A percentile compares a stretch with the other conserved stretches of the same genome.
These are phyloP conservation scores for Amphipoea oculea DNA, from an alignment of 2,888 invertebrate species.

Conservation along the genomic window DNA sequence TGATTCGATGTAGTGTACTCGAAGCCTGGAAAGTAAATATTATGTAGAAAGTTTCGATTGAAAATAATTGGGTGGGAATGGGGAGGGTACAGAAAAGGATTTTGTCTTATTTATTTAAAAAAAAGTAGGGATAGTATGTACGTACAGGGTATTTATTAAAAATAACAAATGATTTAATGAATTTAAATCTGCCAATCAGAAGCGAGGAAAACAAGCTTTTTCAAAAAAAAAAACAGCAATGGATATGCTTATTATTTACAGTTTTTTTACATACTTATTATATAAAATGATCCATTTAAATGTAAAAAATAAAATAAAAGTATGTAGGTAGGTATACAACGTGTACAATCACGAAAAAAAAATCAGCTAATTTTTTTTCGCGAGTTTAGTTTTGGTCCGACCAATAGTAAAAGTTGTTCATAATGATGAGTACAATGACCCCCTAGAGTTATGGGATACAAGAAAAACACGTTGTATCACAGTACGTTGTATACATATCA, in stretches of 20 bases:
- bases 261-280: background rate
- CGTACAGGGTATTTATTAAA: background rate
- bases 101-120: background rate
- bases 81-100: background rate
- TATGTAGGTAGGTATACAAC: too few relatives aligned
- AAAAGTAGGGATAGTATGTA: background rate
- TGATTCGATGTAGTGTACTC: conserved; percentile 28
- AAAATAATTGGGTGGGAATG: background rate
- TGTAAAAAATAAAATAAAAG: background rate
- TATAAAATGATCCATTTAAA: background rate
- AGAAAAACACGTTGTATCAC: too few relatives aligned
- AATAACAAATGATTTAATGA: background rate
- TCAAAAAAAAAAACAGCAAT: background rate
- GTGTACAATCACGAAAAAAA: too few relatives aligned
- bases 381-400: too few relatives aligned
- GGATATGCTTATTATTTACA: conserved; percentile 38
- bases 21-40: conserved; percentile 7
- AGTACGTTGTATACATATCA: too few relatives aligned
- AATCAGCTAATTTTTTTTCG: too few relatives aligned
- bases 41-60: background rate
- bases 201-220: too few relatives aligned
- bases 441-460: too few relatives aligned
- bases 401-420: too few relatives aligned
- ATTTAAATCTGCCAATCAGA: too few relatives aligned
- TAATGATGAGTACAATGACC: too few relatives aligned